A percentile compares a stretch with the other conserved stretches of the same genome.
Evolutionary conservation across 2,113 vertebrate species (phyloP).

Genomic region (Capreolus pygargus): DNA sequence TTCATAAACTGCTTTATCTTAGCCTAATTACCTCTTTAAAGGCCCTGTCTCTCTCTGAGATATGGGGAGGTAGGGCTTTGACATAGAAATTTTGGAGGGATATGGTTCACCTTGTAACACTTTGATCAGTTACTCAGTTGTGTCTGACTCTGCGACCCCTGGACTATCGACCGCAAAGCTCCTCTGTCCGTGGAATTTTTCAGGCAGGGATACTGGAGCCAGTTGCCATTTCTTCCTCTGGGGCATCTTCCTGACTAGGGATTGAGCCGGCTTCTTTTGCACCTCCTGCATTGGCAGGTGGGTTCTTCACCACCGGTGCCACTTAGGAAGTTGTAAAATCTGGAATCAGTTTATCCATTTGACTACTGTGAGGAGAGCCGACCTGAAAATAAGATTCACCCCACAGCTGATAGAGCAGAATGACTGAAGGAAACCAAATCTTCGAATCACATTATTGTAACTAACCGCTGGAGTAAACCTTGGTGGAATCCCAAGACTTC

Average conservation of each 20-base stretch:
- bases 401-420: neutral
- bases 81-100: neutral
- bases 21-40: neutral
- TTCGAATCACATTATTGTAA: neutral
- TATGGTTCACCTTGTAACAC: neutral
- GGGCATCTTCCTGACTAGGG: neutral
- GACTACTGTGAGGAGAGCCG: neutral
- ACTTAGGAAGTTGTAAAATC: neutral
- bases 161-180: fast-evolving
- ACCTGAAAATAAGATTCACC: neutral
- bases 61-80: neutral
- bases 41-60: neutral
- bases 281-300: neutral
- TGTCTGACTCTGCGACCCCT: neutral
- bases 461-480: neutral
- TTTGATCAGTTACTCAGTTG: neutral
- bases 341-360: neutral
- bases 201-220: neutral
- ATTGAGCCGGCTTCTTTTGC: neutral
- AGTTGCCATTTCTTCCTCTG: neutral
- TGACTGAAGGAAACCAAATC: neutral
- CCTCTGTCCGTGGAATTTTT: neutral
- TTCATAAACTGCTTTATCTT: neutral
- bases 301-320: neutral
- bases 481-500: neutral